A percentile compares a stretch with the other conserved stretches of the same genome.
Conservation (phyloP, 1,140 invertebrate genomes). For the Periplaneta americana region DNA sequence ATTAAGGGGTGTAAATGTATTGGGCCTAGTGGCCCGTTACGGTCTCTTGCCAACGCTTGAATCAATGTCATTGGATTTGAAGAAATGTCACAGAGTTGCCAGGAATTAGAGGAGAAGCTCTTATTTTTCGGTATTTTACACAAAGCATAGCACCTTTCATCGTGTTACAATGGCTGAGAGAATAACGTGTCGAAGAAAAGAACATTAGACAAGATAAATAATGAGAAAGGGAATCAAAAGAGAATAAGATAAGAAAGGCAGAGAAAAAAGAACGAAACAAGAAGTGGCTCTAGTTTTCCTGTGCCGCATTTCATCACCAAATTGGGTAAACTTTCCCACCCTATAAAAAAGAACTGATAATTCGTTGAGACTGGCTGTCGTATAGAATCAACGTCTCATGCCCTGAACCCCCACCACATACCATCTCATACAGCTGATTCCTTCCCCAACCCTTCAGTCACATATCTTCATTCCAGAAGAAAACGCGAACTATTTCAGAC, state of each 20-base stretch:
- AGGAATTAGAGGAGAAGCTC: too few relatives aligned
- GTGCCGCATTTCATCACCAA: not conserved
- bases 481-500: not conserved
- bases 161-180: too few relatives aligned
- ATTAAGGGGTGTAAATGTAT: too few relatives aligned
- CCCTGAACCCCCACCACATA: not conserved
- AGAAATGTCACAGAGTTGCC: too few relatives aligned
- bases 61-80: too few relatives aligned
- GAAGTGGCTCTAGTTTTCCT: not conserved
- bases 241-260: not conserved
- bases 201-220: not conserved
- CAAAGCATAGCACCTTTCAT: too few relatives aligned
- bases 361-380: not conserved
- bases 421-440: not conserved
- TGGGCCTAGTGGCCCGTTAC: too few relatives aligned
- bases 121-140: too few relatives aligned
- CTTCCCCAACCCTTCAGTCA: not conserved
- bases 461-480: not conserved
- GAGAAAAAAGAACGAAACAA: not conserved
- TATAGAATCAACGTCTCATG: not conserved
- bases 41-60: too few relatives aligned
- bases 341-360: not conserved
- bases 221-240: too few relatives aligned
- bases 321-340: not conserved
- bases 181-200: not conserved